Base-by-base conservation (phyloP, 2,888 invertebrate genomes). In the Lepas anatifera region DNA sequence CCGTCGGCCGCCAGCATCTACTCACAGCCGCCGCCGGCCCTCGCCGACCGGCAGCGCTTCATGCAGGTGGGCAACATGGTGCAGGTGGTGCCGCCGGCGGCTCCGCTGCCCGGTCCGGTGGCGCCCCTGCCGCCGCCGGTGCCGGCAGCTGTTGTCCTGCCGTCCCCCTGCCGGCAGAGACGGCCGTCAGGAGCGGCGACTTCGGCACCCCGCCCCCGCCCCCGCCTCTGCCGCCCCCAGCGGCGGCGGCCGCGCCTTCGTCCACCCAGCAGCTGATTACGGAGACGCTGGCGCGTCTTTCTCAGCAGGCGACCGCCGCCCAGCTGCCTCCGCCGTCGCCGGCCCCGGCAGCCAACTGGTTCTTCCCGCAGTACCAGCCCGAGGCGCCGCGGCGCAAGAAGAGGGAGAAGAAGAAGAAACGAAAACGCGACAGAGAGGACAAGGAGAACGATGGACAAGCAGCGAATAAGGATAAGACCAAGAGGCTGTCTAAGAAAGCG, bases 31-130 rank as follows among this genome's bases (percentile, higher is more conserved):
- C 58, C 58, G 32, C 58, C 58, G 58, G 32, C 58, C 13, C 32
- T 32, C 18, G 58, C 25, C 18, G 32, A 58, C 29, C 29, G 58
- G 8, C 27, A n/a, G 32, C 58, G 58, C 32, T 73, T 73, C 63
- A 70, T 81, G 22, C 80, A 85, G 81, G 83, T 85, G 48, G 86
- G 85, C 27, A 85, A 85, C 74, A 82, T 85, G 73, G 77, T 85
- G 46, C 84, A 85, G 78, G 85, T 85, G 11, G 83, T 85, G 7
- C 85, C 85, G 3, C 81, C 80, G 32, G 84, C 25, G 48, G 48
- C 25, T 3, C 16, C 48, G n/a, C 6, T 25, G 16, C 16, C 48
- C 6, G n/a, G n/a, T 3, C 13, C 52, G 29, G 29, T 16, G 29
- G 10, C 52, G 52, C 29, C 27, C 11, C 13, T 22, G 29, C 29